Base-by-base conservation (phyloP, 2,113 vertebrate species). In the Herpailurus yagouaroundi region DNA sequence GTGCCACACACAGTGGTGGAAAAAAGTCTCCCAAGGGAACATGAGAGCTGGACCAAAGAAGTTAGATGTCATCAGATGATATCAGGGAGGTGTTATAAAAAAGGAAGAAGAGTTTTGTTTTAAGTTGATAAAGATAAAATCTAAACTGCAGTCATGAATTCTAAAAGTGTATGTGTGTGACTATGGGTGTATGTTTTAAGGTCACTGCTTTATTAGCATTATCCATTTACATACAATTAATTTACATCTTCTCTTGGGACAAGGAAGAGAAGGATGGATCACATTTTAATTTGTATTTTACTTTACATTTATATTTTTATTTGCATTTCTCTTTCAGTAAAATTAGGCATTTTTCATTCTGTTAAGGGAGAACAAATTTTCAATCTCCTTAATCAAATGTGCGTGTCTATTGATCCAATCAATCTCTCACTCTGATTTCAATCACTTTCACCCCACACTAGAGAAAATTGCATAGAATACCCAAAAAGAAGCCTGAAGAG, bases 141-240 rank as follows among this genome's bases (percentile, higher is more conserved):
- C 23, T 52, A 76, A 96, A 94, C 68, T 88, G 2, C 8, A 91
- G 10, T 89, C 15, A 81, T 84, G 73, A 95, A 80, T 97, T 88
- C 21, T 57, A 33, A 63, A 48, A 45, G 16, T 71, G 16, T 60
- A 18, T 66, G 25, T 64, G 15, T 71, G 15, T 36, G 4, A 55
- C 2, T 80, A 16, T 77, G 33, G 27, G 29, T 68, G 48, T 68
- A 16, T 71, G 41, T 27, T 36, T 77, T 92, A 79, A 85, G 60
- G 36, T 74, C 25, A 73, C 16, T 50, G 64, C n/a, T 96, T 92
- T 88, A 80, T 84, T 93, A 89, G 31, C 93, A 94, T 93, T 88
- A 91, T 57, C 41, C 36, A 64, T 84, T 91, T 95, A 93, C 93
- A 95, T 93, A 94, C 14, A 85, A 48, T 84, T 91, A 96, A 76